Percentiles rank a stretch among this genome's conserved stretches.
Conservation (phyloP, 2,797 vertebrate genomes). For the Halcyon smyrnensis region DNA sequence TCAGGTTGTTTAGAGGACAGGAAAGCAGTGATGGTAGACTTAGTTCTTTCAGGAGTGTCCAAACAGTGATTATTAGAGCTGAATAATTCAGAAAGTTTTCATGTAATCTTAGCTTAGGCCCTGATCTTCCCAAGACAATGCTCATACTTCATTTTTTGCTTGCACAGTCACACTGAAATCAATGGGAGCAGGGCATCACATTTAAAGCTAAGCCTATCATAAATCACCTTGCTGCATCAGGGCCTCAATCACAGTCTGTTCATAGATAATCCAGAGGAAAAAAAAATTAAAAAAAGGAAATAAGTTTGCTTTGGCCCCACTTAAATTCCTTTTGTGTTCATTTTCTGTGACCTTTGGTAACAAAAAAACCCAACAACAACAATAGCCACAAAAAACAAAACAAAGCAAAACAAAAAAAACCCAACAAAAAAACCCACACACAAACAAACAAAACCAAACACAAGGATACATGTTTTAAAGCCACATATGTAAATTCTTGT, state of each 20-base stretch:
- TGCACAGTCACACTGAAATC: not conserved
- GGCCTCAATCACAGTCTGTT: not conserved
- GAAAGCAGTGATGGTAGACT: not conserved
- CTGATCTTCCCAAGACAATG: not conserved
- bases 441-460: not conserved
- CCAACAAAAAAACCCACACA: not conserved
- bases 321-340: not conserved
- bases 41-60: not conserved
- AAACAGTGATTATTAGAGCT: not conserved
- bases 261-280: not conserved
- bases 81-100: constrained; percentile 39
- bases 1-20: not conserved
- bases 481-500: not conserved
- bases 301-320: not conserved
- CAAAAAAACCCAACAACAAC: not conserved
- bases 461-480: not conserved
- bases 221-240: constrained; percentile 9
- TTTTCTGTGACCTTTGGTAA: not conserved
- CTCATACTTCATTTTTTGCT: constrained; percentile 12
- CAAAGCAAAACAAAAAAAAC: not conserved
- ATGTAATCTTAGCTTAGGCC: not conserved
- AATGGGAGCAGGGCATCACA: not conserved
- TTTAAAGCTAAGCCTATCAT: not conserved
- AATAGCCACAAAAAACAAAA: not conserved
- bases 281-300: not conserved